Conservation (phyloP, 2,113 vertebrate species). For the Columba livia region DNA sequence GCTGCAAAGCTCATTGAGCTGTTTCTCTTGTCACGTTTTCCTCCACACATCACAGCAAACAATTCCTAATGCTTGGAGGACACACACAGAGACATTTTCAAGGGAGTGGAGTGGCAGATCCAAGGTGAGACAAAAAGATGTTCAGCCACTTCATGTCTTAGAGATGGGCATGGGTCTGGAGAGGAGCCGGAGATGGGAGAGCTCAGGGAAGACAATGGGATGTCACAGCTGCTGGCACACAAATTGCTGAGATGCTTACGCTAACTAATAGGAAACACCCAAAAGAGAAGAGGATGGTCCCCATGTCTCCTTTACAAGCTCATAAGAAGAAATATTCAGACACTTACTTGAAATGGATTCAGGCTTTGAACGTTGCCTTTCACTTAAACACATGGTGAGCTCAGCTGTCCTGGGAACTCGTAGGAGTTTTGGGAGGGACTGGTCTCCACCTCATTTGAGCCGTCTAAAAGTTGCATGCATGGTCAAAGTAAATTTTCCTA, state of each 20-base stretch:
- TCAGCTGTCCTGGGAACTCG: not conserved
- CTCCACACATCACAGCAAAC: not conserved
- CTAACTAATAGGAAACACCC: not conserved
- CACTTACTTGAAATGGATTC: not conserved
- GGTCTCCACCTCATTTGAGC: not conserved
- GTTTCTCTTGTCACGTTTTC: accelerated
- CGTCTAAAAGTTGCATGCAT: accelerated
- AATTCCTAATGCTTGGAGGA: not conserved
- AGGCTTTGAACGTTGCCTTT: not conserved
- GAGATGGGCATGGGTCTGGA: not conserved
- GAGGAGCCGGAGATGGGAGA: not conserved
- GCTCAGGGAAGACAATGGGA: not conserved
- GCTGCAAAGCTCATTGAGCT: not conserved
- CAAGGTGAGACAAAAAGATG: not conserved
- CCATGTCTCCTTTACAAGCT: not conserved
- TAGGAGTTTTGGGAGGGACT: not conserved
- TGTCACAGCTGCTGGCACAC: not conserved
- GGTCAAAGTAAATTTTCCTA: not conserved
- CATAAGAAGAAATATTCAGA: not conserved
- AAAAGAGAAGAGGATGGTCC: not conserved
- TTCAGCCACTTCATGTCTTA: not conserved
- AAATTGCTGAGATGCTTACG: not conserved
- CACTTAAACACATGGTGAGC: accelerated
- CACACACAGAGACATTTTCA: not conserved
- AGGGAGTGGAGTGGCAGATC: not conserved